Conservation (phyloP, 2,888 invertebrate species). For the Perdita meconis region DNA sequence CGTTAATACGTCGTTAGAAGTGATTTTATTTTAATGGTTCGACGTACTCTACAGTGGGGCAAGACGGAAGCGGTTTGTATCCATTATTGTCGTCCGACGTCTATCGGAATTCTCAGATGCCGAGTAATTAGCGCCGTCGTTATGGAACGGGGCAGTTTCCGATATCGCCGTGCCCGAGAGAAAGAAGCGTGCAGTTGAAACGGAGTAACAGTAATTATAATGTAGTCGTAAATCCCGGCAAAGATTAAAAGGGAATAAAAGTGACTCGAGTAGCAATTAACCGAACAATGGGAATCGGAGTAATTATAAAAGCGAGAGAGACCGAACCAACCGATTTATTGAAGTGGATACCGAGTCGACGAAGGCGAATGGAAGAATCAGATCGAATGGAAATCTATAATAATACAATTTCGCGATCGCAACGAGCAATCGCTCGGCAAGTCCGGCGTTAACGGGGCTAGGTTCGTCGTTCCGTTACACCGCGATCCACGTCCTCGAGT, state of each 20-base stretch:
- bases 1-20: slow-evolving; percentile 67
- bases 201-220: no score
- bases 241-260: no score
- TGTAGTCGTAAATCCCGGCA: no score
- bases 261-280: no score
- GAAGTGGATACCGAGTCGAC: not conserved
- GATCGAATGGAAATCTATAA: slow-evolving; percentile 16
- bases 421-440: slow-evolving; percentile 15
- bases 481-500: slow-evolving; percentile 1
- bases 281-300: no score
- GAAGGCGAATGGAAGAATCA: slow-evolving; percentile 1
- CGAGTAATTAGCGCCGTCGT: slow-evolving; percentile 31
- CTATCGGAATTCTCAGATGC: slow-evolving; percentile 41
- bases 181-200: no score
- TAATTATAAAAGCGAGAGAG: no score
- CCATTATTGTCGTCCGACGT: slow-evolving; percentile 12
- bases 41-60: slow-evolving; percentile 7
- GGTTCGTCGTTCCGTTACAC: slow-evolving; percentile 26
- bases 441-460: slow-evolving; percentile 34
- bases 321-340: not conserved
- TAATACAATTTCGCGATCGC: slow-evolving; percentile 26
- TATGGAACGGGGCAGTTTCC: not conserved
- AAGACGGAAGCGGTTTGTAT: not conserved
- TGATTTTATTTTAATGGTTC: slow-evolving; percentile 60
- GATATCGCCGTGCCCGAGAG: no score